Conservation (phyloP, 92 coral and sea anemone species). For the Epizoanthus ramosus region DNA sequence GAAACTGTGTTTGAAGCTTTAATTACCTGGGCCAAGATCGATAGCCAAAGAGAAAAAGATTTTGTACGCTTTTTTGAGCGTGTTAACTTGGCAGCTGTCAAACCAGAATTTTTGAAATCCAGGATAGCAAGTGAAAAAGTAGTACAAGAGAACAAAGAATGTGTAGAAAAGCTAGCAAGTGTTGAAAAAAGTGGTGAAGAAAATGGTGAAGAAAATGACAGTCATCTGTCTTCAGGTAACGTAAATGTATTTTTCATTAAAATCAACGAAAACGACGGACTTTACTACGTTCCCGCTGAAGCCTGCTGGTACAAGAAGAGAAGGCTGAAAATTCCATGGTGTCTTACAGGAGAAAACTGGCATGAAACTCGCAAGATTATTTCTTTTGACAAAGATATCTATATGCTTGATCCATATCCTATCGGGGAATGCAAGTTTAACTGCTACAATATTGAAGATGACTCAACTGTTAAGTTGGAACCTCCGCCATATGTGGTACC, state of each 20-base stretch:
- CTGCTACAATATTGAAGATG: slow-evolving; percentile 19
- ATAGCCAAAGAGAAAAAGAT: neutral
- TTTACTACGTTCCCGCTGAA: slow-evolving; percentile 28
- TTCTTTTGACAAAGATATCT: slow-evolving; percentile 5
- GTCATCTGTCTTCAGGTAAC: neutral
- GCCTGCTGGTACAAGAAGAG: slow-evolving; percentile 9
- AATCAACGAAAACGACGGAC: slow-evolving; percentile 30
- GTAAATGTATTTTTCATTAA: slow-evolving; percentile 29
- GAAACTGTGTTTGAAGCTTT: slow-evolving; percentile 36
- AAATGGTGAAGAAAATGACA: slow-evolving; percentile 8
- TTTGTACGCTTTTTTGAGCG: slow-evolving; percentile 7
- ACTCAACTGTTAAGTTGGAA: neutral
- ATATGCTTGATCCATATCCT: slow-evolving; percentile 32
- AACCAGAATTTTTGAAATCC: neutral
- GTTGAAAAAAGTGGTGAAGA: neutral
- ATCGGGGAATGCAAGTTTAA: slow-evolving; percentile 32
- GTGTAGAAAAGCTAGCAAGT: slow-evolving; percentile 2
- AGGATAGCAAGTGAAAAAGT: neutral
- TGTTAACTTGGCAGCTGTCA: slow-evolving; percentile 16
- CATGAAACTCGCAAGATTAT: slow-evolving; percentile 26
- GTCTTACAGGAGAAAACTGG: slow-evolving; percentile 39
- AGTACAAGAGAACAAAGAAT: slow-evolving; percentile 9
- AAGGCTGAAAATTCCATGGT: slow-evolving; percentile 14
- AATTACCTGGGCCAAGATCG: neutral
- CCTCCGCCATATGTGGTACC: slow-evolving; percentile 22